Percentiles rank a stretch among this genome's conserved stretches.
Evolutionary conservation across 1,140 invertebrate genomes (phyloP).

Genomic region (Ridgeia piscesae): DNA sequence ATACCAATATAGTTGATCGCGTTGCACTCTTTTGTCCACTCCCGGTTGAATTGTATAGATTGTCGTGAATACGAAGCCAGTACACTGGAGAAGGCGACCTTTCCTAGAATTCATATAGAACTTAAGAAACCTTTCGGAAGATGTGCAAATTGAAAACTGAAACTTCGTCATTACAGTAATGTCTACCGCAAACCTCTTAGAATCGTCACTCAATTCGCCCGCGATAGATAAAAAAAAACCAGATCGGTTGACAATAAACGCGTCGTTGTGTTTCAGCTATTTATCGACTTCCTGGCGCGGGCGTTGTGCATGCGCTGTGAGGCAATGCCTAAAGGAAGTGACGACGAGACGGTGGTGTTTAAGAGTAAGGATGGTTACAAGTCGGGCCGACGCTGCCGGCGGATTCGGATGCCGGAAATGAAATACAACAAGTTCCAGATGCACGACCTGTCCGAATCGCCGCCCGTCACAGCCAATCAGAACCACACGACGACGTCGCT

Average conservation of each 20-base stretch:
- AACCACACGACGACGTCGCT: slow-evolving; percentile 1
- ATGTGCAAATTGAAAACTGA: no score
- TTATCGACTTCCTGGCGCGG: slow-evolving; percentile 22
- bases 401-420: slow-evolving; percentile 24
- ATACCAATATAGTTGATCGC: no score
- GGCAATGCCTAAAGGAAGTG: slow-evolving; percentile 1
- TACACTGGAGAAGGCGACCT: no score
- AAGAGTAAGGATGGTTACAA: not conserved
- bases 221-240: not conserved
- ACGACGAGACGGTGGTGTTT: not conserved
- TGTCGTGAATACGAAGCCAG: no score
- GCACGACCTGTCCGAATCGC: slow-evolving; percentile 10
- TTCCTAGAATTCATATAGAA: no score
- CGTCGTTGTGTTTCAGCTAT: slow-evolving; percentile 15
- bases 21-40: no score
- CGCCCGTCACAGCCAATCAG: not conserved
- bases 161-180: no score
- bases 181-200: no score
- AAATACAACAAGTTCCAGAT: slow-evolving; percentile 34
- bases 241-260: not conserved
- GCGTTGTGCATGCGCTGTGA: slow-evolving; percentile 21
- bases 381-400: not conserved
- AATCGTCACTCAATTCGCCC: no score
- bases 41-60: no score
- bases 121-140: no score